A percentile compares a stretch with the other conserved stretches of the same genome.
Conservation (phyloP, 2,888 invertebrate species). For the Pachymerium ferrugineum region DNA sequence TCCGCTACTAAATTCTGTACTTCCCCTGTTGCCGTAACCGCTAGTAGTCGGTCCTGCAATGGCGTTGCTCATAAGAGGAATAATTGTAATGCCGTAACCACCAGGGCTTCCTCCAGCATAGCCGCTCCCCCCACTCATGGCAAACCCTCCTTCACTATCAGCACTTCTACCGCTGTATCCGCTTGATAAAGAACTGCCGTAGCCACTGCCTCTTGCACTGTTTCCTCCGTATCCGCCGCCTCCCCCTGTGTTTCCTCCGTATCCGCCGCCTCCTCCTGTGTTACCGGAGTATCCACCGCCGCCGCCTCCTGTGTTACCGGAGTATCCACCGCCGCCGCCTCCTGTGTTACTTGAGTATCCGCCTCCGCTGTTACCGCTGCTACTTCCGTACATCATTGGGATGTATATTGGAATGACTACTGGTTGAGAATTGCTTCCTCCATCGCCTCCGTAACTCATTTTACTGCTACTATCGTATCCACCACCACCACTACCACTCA, state of each 20-base stretch:
- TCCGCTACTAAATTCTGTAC: neutral
- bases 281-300: neutral
- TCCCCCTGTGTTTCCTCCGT: neutral
- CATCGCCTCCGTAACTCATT: neutral
- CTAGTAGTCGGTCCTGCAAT: neutral
- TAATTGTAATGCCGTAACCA: constrained; percentile 12
- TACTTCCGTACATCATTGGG: too few species aligned
- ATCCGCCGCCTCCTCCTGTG: neutral
- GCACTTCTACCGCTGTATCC: neutral
- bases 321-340: neutral
- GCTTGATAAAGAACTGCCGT: neutral
- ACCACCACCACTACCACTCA: neutral
- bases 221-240: neutral
- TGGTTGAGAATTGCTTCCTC: too few species aligned
- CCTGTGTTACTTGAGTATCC: too few species aligned
- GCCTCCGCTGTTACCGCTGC: too few species aligned
- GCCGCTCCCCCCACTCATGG: neutral
- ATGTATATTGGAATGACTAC: too few species aligned
- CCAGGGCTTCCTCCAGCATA: neutral
- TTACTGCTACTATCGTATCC: neutral
- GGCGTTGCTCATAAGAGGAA: neutral
- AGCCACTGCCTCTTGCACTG: neutral
- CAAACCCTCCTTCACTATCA: neutral
- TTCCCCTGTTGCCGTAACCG: neutral
- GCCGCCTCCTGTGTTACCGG: neutral